phyloP scores from a whole-genome alignment of 2,797 vertebrate species.

The Coilia nasus region DNA sequence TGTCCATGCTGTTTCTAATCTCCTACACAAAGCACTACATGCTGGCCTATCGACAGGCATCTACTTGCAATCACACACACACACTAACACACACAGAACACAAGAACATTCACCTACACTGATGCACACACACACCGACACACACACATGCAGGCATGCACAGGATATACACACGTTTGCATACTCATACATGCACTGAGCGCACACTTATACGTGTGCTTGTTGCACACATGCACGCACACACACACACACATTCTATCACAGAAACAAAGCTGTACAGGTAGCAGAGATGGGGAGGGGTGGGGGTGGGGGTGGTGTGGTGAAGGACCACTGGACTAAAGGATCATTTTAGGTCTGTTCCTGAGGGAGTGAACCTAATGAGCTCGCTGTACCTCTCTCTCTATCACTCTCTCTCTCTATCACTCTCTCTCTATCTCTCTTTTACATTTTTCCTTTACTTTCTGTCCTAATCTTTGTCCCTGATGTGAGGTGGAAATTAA shows the following conservation, averaged over 20 bases:
- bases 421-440: neutral
- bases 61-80: neutral
- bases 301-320: neutral
- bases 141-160: neutral
- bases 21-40: no score
- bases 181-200: neutral
- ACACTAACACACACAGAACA: no score
- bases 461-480: neutral
- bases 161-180: no score
- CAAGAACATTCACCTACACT: no score
- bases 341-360: constrained; percentile 5
- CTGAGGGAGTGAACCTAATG: constrained; percentile 44
- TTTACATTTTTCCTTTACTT: neutral
- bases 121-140: no score
- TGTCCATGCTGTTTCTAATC: no score
- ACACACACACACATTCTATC: neutral
- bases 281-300: neutral
- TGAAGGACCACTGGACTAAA: neutral
- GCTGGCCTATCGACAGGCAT: no score
- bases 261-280: neutral
- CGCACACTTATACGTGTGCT: neutral
- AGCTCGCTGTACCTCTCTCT: constrained; percentile 24
- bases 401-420: neutral
- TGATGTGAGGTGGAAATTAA: constrained; percentile 6
- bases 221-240: neutral